Evolutionary conservation across 2,888 invertebrate species (phyloP), one percentile per base, ranked within the genome.

Genomic region (Apodemia zela): DNA sequence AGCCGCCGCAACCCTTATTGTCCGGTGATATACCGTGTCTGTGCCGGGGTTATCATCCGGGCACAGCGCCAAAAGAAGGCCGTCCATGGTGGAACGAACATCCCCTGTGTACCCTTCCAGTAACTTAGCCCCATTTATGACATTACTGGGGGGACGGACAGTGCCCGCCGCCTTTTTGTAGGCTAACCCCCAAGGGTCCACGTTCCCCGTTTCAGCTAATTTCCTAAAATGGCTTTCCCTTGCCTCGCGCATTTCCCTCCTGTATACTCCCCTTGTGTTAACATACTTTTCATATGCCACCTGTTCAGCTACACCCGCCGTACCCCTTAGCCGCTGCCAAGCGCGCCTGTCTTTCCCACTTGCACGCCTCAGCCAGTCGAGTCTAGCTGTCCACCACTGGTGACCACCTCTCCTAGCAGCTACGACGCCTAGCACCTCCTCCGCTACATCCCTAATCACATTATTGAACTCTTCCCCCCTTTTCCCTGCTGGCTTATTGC

Each of bases 31-130:
- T 0, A 4, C 17, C 0, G 72, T 35, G 63, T 78, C 76, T 1
- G 0, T 1, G 0, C 47, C 2, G 1, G 8, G n/a, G 2, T 69
- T 64, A n/a, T 77, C 76, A 35, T 76, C 78, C 0, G 75, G 78
- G 45, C 73, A 79, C 1, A 78, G 63, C 0, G 71, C 63, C 0
- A 1, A 0, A 2, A 78, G 35, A 1, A 78, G 59, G 0, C 57
- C 49, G 1, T 5, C 11, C 69, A 72, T 72, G 1, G 75, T 67
- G 5, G 54, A 65, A 0, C 51, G 67, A 0, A 66, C 63, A 5
- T 63, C 62, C 21, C 60, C 66, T 33, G 51, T 68, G 68, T 38
- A 21, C 25, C 45, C 21, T 35, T 15, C 66, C 13, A 13, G 17
- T 25, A 25, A n/a, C 15, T 47, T 49, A 8, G 15, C 1, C 17